Evolutionary conservation across 2,888 invertebrate genomes (phyloP), one percentile per base, ranked within the genome.

Genomic region (Meteorus cinctellus): DNA sequence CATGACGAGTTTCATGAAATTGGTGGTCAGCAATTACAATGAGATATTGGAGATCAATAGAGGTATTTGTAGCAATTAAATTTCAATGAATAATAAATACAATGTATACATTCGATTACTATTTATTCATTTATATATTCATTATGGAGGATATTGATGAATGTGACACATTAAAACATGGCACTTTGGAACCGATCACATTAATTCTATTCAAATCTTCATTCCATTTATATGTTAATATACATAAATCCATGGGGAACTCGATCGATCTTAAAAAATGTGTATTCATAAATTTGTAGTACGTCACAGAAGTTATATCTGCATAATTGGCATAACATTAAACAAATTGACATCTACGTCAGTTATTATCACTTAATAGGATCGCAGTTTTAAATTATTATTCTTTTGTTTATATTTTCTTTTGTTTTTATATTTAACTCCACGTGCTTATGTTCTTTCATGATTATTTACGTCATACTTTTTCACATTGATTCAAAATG

Each of bases 1-100:
- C 73, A 92, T 92, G 92, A 85, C 91, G 76, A 90, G 89, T 60
- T 77, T 92, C 67, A 90, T 92, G 86, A 90, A 89, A 80, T 84
- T 89, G 80, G 88, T 92, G 24, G 90, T 92, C 72, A 91, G 90
- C 82, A 92, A 92, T 83, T 92, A 92, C 86, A 91, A 91, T 81
- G 92, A 92, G 82, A 84, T 92, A 68, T 76, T 91, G 81, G 89
- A 91, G 80, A 83, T 86, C 0, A 90, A 89, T 78, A 91, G 89
- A 90, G 92, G 92, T 92, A 85, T 89, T 84, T 77, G 45, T 14
- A 29, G 45, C 59, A 69, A 73, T 63, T 10, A 14, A 5, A 45
- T 66, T 66, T 66, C 69, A 34, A 59, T 59, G 2, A 19, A 69
- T 55, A 60, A 68, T 34, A 41, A 60, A 72, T 72, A 74, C 27